Evolutionary conservation across 2,113 vertebrate genomes (phyloP).

Genomic region (Cyprinodon brontotheroides): DNA sequence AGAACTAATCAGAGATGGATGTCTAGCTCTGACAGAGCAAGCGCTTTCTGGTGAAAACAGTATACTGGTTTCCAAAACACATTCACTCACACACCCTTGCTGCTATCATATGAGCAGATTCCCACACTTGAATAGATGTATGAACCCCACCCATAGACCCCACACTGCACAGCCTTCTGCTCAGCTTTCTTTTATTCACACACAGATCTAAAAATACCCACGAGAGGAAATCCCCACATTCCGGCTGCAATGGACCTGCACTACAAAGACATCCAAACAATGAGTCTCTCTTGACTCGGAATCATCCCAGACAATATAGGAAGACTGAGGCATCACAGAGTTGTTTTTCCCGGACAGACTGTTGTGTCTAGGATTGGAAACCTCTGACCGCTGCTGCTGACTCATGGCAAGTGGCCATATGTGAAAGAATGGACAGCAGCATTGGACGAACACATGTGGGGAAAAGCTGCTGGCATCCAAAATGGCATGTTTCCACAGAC

Average conservation of each 20-base stretch:
- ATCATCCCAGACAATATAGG: slow-evolving; percentile 81
- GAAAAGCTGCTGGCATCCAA: slow-evolving; percentile 12
- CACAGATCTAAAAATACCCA: slow-evolving; percentile 77
- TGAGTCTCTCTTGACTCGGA: slow-evolving; percentile 75
- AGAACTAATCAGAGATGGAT: background rate
- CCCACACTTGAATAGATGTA: slow-evolving; percentile 54
- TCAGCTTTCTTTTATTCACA: slow-evolving; percentile 69
- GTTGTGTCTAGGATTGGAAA: slow-evolving; percentile 82
- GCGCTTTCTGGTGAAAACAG: slow-evolving; percentile 14
- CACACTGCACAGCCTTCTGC: slow-evolving; percentile 57
- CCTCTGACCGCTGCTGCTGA: slow-evolving; percentile 68
- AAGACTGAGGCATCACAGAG: slow-evolving; percentile 74
- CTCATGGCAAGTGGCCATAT: slow-evolving; percentile 70
- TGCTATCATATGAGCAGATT: slow-evolving; percentile 51
- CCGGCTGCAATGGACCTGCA: slow-evolving; percentile 64
- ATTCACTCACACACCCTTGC: slow-evolving; percentile 23
- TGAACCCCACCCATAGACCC: slow-evolving; percentile 60
- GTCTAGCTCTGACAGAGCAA: background rate
- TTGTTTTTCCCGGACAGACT: slow-evolving; percentile 73
- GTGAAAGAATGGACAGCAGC: slow-evolving; percentile 62
- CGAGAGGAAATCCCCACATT: slow-evolving; percentile 76
- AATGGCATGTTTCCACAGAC: background rate
- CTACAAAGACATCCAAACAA: slow-evolving; percentile 81
- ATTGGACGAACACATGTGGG: slow-evolving; percentile 59
- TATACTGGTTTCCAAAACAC: background rate